phyloP scores from a whole-genome alignment of 1,140 invertebrate genomes.

The Platyscapa corneri region DNA sequence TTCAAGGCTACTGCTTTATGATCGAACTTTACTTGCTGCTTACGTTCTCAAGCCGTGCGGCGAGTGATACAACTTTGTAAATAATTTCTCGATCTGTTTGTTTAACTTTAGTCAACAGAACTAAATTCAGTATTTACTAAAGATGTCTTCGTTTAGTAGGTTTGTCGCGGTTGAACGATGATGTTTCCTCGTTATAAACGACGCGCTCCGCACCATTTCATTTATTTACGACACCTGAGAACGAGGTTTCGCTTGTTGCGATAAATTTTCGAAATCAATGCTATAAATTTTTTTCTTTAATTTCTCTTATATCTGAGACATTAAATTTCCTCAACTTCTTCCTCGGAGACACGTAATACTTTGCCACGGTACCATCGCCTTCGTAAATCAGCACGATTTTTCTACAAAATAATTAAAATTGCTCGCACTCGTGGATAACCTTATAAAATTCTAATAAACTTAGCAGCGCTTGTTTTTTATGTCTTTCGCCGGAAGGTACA shows the following conservation, averaged over 20 bases:
- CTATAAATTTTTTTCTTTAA: no score
- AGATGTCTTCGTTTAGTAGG: neutral
- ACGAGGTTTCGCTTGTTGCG: no score
- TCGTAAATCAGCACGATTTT: no score
- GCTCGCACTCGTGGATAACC: no score
- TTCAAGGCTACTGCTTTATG: constrained; percentile 3
- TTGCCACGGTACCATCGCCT: no score
- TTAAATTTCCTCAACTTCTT: no score
- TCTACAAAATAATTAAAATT: no score
- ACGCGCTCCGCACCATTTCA: neutral
- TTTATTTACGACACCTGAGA: neutral
- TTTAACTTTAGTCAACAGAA: neutral
- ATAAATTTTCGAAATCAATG: neutral
- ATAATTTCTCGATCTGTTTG: neutral
- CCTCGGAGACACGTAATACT: no score
- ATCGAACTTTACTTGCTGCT: neutral
- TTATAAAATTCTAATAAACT: no score
- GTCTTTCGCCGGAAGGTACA: no score
- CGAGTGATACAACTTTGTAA: neutral
- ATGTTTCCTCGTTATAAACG: neutral
- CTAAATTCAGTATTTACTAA: neutral
- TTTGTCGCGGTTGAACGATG: neutral
- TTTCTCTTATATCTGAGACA: no score
- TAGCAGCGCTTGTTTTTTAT: no score
- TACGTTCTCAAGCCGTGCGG: neutral